Evolutionary conservation across 2,113 vertebrate genomes (phyloP), one percentile per base, ranked within the genome.

Genomic region (Etheostoma spectabile): DNA sequence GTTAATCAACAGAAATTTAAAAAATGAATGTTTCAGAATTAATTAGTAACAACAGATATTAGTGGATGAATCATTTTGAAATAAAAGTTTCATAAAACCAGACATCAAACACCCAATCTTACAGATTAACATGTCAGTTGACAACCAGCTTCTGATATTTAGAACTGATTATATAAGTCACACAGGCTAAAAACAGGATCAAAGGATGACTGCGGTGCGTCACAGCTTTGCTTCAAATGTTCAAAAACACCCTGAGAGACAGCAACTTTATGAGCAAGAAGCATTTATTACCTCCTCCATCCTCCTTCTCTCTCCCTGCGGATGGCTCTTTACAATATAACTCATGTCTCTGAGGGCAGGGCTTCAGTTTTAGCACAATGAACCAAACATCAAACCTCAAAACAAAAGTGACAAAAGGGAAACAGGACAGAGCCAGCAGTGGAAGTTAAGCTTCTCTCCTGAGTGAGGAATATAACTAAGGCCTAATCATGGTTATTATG

Each of bases 401-500:
- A 64, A 53, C 35, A 51, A 42, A 73, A 75, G 68, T 45, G 55
- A 59, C n/a, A 18, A 66, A 79, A 86, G 61, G 74, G 65, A 61
- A 83, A 72, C 49, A 30, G 79, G 65, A 77, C 42, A 3, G 55
- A 33, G 67, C 68, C 83, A 45, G 55, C 53, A 57, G 69, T 5
- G 15, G 30, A 42, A 65, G 24, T 57, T 22, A 11, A 49, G 30
- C 61, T 35, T 6, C 52, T 75, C 74, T 38, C 61, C 61, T 5
- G 69, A 64, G 45, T 5, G 21, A 73, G 16, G 65, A n/a, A 13
- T 19, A 49, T 5, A 60, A 19, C 49, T 16, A 16, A 49, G 69
- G 76, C 56, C 67, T 38, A 52, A 46, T 19, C 8, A 38, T 38
- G 35, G 21, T 73, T 75, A 45, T 80, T 82, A 52, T 61, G 78